These are phyloP conservation scores for Chalcis sispes DNA, from an alignment of 2,888 invertebrate species.

Conservation along the genomic window DNA sequence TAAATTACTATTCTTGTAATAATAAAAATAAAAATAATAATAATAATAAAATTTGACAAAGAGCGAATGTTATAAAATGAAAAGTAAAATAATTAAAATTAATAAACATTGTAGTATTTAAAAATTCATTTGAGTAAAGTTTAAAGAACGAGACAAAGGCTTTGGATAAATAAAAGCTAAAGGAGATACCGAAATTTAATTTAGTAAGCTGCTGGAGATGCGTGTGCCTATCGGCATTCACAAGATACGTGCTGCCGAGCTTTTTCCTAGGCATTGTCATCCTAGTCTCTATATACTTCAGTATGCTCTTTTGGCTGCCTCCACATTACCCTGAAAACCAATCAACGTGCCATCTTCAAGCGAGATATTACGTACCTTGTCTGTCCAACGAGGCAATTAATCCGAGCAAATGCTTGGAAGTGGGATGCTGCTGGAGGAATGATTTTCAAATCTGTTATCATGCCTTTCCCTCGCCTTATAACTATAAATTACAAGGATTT, in stretches of 20 bases:
- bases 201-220: not conserved
- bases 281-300: conserved; percentile 55
- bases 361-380: conserved; percentile 62
- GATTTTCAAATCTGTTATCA: conserved; percentile 77
- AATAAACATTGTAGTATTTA: no score
- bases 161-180: not conserved
- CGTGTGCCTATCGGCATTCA: conserved; percentile 55
- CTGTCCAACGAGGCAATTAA: conserved; percentile 67
- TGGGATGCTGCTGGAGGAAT: conserved; percentile 78
- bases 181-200: not conserved
- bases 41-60: no score
- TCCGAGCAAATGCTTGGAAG: conserved; percentile 73
- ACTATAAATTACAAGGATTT: conserved; percentile 73
- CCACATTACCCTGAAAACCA: conserved; percentile 36
- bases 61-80: no score
- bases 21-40: no score
- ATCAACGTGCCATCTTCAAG: conserved; percentile 60
- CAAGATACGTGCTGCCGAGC: conserved; percentile 60
- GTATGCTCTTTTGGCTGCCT: conserved; percentile 52
- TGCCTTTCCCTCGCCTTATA: conserved; percentile 78
- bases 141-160: no score
- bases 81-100: no score
- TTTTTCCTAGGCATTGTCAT: conserved; percentile 56
- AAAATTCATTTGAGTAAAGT: no score
- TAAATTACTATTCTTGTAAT: no score